Evolutionary conservation across 2,797 vertebrate genomes (phyloP).

Genomic region (Gymnothorax javanicus): DNA sequence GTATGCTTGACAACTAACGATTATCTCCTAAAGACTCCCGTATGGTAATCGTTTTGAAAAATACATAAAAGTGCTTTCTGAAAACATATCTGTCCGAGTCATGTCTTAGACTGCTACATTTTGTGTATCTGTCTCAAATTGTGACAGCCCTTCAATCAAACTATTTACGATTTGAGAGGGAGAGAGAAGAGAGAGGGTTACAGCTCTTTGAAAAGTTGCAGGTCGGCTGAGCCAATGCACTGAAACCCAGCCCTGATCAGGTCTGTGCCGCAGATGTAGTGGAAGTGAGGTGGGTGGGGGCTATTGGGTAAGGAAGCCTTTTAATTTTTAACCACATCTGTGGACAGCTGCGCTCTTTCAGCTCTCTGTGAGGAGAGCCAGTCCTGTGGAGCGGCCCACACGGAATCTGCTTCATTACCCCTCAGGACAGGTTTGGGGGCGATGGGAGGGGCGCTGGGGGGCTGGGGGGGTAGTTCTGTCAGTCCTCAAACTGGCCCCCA

Average conservation of each 20-base stretch:
- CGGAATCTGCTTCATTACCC: constrained; percentile 17
- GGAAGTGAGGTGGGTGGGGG: constrained; percentile 47
- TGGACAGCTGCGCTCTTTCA: constrained; percentile 59
- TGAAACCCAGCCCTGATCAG: constrained; percentile 48
- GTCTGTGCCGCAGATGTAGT: constrained; percentile 79
- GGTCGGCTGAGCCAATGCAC: neutral
- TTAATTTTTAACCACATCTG: constrained; percentile 70
- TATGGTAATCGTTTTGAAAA: neutral
- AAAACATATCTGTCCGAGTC: neutral
- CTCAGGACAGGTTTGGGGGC: neutral
- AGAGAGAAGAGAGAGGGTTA: neutral
- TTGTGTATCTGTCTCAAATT: neutral
- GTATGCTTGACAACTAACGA: neutral
- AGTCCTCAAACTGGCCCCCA: neutral
- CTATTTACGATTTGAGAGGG: too few relatives aligned
- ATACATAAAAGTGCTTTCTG: neutral
- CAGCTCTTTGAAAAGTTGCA: neutral
- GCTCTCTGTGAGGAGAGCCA: constrained; percentile 48
- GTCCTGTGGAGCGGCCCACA: constrained; percentile 29
- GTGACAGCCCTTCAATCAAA: too few relatives aligned
- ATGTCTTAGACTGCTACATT: neutral
- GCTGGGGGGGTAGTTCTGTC: neutral
- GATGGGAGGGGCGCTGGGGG: neutral
- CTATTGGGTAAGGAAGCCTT: constrained; percentile 59
- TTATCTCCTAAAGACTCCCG: neutral